Conservation (phyloP, 1,140 invertebrate species). For the Drosophila littoralis region DNA sequence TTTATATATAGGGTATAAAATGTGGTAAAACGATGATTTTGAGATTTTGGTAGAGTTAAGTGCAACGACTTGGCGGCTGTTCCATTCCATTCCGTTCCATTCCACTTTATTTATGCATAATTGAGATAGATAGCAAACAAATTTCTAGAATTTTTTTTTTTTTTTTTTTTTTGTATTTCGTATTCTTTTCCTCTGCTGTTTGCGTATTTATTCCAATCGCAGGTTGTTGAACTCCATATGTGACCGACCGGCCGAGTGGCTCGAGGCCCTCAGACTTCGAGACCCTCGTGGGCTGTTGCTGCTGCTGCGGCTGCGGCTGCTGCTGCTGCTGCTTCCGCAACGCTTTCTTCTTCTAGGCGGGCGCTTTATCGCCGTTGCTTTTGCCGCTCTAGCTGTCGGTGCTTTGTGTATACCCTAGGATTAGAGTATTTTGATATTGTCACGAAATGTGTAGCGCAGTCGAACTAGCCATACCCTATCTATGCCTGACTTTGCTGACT, state of each 20-base stretch:
- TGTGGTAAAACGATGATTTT: too few species aligned
- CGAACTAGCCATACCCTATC: too few species aligned
- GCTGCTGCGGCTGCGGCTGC: constrained; percentile 3
- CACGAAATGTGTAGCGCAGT: neutral
- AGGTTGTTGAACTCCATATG: constrained; percentile 72
- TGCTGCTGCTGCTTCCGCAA: constrained; percentile 56
- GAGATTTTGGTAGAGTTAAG: too few species aligned
- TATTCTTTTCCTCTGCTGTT: neutral
- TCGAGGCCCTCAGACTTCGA: constrained; percentile 59
- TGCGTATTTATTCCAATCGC: constrained; percentile 60
- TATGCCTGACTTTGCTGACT: too few species aligned
- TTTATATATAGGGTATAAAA: too few species aligned
- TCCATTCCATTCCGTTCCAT: neutral
- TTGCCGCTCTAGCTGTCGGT: neutral
- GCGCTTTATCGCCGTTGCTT: constrained; percentile 37
- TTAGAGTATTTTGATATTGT: neutral
- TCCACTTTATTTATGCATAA: constrained; percentile 31
- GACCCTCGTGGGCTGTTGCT: constrained; percentile 46
- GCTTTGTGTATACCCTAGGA: neutral
- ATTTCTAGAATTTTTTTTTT: constrained; percentile 28
- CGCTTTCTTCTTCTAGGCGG: constrained; percentile 44
- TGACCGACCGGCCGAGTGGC: constrained; percentile 75
- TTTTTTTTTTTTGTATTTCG: constrained; percentile 19
- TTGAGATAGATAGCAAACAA: constrained; percentile 24
- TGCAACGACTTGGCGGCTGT: neutral